Evolutionary conservation across 2,797 vertebrate genomes (phyloP), one percentile per base, ranked within the genome.

Genomic region (Carcharodon carcharias): DNA sequence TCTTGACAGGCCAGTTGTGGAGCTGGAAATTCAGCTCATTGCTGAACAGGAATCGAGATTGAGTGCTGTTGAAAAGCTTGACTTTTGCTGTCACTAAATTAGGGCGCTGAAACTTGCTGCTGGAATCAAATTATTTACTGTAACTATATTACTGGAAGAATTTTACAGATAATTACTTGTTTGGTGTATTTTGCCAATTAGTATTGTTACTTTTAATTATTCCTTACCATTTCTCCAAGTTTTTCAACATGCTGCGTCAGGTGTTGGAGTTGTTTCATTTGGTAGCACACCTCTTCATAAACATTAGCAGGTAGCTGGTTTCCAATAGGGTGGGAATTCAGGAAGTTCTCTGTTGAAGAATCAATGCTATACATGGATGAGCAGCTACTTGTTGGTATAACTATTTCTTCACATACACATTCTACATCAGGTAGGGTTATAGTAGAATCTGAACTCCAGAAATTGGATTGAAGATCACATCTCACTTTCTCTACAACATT

Each of bases 151-250:
- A 61, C 56, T 58, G 31, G 56, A 91, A 58, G 31, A 35, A 35
- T 77, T 91, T 91, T 91, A 61, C 56, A 35, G 31, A n/a, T 4
- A 63, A 61, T 61, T 61, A 91, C n/a, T 91, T 61, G 23, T 69
- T 69, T n/a, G 67, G 11, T 71, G 26, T 28, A 40, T 40, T 45
- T 69, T 94, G 12, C 35, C 21, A 69, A 67, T 50, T 18, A 91
- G 16, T 12, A 14, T n/a, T 92, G 58, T 92, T 67, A 71, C 26
- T 31, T 63, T 61, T 61, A 58, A 63, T 95, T 71, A 73, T 71
- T 95, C 45, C 94, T 73, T 95, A 95, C 94, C 94, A 95, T 77
- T 77, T 95, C n/a, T 56, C 69, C 94, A 77, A 95, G 94, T 56
- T 95, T 77, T 73, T 95, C 94, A 95, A 95, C 69, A 73, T 95